Evolutionary conservation across 2,888 invertebrate genomes (phyloP), one percentile per base, ranked within the genome.

Genomic region (Erannis defoliaria): DNA sequence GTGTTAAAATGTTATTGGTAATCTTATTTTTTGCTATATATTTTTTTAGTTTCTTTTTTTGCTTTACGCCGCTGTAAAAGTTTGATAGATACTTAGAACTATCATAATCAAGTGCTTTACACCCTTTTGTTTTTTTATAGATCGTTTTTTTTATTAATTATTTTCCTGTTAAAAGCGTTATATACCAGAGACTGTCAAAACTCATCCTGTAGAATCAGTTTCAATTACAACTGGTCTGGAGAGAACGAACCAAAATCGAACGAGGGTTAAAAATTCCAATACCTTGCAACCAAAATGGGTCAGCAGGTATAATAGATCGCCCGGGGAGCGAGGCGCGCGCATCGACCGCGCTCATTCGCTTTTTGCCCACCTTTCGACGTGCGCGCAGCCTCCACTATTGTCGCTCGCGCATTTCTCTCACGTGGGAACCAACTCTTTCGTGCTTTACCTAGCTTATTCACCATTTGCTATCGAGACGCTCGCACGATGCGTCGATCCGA

Each of bases 281-380:
- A 48, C 12, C 67, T 71, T 71, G 66, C 64, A 63, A 78, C 79
- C 74, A 81, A 90, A 89, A 90, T 90, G 88, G 91, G 91, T 87
- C 82, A 89, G 88, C 90, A 90, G 92, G 91, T 90, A 90, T 68
- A 81, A 90, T 68, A 81, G 75, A 64, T 64, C 62, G 67, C 53
- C 53, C 64, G 67, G 48, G 71, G 73, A 50, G 61, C 31, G 54
- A 26, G 64, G 75, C 69, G 78, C 68, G 80, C 77, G 78, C 80
- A 68, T 70, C 77, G 74, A 66, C 73, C 74, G 80, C 81, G 84
- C 84, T 88, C 90, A 90, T 90, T 91, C 90, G 84, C 88, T 92
- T 92, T 93, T 93, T 93, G 91, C 89, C 85, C 85, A 87, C 92
- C 92, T 93, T 91, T 92, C 92, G 88, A 90, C 88, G 85, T 90